phyloP scores from a whole-genome alignment of 2,888 invertebrate genomes.

The Hirtodrosophila confusa region DNA sequence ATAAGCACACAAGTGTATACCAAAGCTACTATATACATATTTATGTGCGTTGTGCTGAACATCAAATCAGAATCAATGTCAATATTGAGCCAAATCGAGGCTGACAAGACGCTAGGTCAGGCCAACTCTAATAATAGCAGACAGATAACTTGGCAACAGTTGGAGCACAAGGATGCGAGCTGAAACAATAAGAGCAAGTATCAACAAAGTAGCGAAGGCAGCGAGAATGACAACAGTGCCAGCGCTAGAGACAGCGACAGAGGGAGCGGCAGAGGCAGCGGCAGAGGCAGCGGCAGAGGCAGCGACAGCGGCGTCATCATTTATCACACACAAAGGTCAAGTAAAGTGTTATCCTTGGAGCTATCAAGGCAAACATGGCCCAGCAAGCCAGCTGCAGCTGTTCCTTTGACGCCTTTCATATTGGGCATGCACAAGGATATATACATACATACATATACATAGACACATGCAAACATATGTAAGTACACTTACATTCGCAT shows the following conservation, averaged over 20 bases:
- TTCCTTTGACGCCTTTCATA: constrained; percentile 48
- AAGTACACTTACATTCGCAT: not conserved
- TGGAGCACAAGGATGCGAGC: constrained; percentile 46
- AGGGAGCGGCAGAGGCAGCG: constrained; percentile 10
- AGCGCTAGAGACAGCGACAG: not conserved
- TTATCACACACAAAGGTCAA: constrained; percentile 69
- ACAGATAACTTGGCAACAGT: constrained; percentile 39
- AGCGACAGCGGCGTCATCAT: constrained; percentile 56
- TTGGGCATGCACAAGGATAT: constrained; percentile 5
- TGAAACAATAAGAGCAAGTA: constrained; percentile 59
- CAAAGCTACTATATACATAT: not conserved
- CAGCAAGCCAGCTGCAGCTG: constrained; percentile 58
- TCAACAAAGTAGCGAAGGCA: constrained; percentile 36
- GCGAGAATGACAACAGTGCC: constrained; percentile 6
- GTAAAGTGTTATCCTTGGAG: constrained; percentile 73
- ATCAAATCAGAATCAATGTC: constrained; percentile 71
- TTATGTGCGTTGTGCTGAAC: constrained; percentile 18
- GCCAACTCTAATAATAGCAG: constrained; percentile 25
- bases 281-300: not conserved
- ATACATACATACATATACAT: constrained; percentile 3
- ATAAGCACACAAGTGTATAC: too few species aligned
- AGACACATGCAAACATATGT: not conserved
- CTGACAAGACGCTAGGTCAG: constrained; percentile 54
- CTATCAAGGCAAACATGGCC: constrained; percentile 59
- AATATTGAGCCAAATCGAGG: constrained; percentile 64